These are phyloP conservation scores for Mandrillus leucophaeus DNA, from an alignment of 2,113 vertebrate genomes.

Conservation along the genomic window DNA sequence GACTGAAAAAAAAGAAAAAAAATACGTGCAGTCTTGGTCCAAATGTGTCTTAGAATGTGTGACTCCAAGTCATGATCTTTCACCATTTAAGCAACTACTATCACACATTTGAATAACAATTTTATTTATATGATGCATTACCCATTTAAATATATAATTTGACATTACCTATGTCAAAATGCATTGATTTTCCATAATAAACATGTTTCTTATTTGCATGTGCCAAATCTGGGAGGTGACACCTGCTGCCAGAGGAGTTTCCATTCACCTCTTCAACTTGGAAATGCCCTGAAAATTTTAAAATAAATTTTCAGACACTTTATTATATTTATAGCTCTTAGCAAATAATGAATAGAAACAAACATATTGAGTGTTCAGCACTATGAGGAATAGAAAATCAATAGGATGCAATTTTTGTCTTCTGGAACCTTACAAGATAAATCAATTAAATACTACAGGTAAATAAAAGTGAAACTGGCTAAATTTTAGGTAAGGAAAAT, in stretches of 20 bases:
- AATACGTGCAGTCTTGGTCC: not conserved
- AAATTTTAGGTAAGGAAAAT: not conserved
- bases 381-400: not conserved
- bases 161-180: not conserved
- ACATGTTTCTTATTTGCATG: not conserved
- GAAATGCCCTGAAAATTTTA: not conserved
- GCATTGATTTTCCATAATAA: not conserved
- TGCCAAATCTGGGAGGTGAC: not conserved
- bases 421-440: not conserved
- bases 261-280: not conserved
- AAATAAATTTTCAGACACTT: not conserved
- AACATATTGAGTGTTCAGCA: not conserved
- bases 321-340: not conserved
- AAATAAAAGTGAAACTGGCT: not conserved
- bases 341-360: not conserved
- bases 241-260: not conserved
- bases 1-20: not conserved
- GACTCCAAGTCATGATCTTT: not conserved
- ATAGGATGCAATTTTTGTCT: not conserved
- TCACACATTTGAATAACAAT: not conserved
- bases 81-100: not conserved
- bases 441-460: not conserved
- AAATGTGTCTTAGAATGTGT: not conserved
- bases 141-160: not conserved
- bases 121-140: not conserved